Conservation (phyloP, 2,113 vertebrate genomes). For the Sylvietta virens region DNA sequence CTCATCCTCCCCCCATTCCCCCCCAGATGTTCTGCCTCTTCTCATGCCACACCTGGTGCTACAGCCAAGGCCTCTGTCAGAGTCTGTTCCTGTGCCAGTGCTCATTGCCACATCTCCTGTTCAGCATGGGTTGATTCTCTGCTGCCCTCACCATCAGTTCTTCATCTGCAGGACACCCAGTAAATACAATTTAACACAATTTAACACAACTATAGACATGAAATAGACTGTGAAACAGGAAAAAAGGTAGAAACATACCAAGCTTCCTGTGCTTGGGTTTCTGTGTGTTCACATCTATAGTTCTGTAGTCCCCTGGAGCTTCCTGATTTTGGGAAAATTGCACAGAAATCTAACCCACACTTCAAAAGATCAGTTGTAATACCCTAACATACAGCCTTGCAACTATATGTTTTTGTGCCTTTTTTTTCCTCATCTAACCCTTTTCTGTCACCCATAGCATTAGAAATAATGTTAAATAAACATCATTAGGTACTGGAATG, state of each 20-base stretch:
- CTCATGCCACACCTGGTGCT: background rate
- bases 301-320: background rate
- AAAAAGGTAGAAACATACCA: background rate
- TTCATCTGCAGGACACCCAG: background rate
- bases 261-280: background rate
- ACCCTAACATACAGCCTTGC: background rate
- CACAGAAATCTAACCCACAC: background rate
- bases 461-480: background rate
- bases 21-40: background rate
- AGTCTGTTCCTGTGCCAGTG: background rate
- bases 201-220: background rate
- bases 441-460: background rate
- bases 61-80: background rate
- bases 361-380: background rate
- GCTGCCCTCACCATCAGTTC: background rate
- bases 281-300: accelerated
- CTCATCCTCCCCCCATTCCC: background rate
- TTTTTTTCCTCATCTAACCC: accelerated
- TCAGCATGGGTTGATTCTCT: accelerated
- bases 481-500: background rate
- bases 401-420: too few relatives aligned
- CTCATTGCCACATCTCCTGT: background rate
- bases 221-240: background rate
- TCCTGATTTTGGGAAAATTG: background rate
- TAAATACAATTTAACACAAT: background rate